Conservation (phyloP, 1,140 invertebrate species). For the Plodia interpunctella region DNA sequence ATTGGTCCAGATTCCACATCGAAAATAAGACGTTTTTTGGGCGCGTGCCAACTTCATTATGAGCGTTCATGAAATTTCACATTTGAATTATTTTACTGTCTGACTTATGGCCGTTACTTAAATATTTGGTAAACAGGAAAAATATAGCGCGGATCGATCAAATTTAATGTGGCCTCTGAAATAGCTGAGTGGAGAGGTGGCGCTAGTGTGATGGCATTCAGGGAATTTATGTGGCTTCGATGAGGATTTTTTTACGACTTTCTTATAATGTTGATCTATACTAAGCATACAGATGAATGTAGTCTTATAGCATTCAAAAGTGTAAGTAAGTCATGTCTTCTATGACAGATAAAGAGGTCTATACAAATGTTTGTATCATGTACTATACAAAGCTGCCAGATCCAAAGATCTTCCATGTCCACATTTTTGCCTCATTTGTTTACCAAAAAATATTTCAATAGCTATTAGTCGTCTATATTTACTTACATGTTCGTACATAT, state of each 20-base stretch:
- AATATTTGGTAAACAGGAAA: constrained; percentile 77
- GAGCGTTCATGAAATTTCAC: constrained; percentile 76
- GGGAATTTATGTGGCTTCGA: not conserved
- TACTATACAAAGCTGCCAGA: no score
- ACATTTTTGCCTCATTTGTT: no score
- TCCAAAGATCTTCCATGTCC: no score
- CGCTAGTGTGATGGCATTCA: constrained; percentile 17
- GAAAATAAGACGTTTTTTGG: constrained; percentile 77
- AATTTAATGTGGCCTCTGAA: constrained; percentile 68
- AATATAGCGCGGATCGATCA: constrained; percentile 75
- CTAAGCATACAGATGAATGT: no score
- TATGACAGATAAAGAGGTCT: no score
- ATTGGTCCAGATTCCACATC: constrained; percentile 76
- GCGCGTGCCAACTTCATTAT: constrained; percentile 76
- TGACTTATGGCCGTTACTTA: constrained; percentile 77
- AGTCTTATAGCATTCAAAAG: no score
- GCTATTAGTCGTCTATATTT: no score
- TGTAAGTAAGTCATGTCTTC: no score
- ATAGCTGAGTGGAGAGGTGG: constrained; percentile 61
- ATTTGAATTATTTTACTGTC: constrained; percentile 77
- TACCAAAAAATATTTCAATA: no score
- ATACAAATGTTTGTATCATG: no score
- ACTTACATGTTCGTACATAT: no score
- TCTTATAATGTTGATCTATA: no score
- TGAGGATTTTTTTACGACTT: not conserved